These are phyloP conservation scores for Drosophila hawaiiensis DNA, from an alignment of 2,888 invertebrate genomes.

Conservation along the genomic window DNA sequence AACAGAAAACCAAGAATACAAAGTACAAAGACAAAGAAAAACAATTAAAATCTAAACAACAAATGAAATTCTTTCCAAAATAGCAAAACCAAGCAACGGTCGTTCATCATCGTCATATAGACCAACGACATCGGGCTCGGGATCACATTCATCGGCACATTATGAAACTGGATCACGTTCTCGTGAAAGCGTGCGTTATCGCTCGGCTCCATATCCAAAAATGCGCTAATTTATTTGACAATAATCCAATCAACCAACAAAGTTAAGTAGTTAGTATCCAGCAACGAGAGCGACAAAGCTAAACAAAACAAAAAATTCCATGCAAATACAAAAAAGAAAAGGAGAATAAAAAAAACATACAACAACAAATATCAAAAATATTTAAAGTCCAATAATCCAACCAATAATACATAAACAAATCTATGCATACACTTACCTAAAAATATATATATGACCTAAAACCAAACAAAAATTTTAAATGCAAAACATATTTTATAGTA, in stretches of 20 bases:
- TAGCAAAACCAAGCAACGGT: conserved; percentile 85
- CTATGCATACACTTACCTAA: conserved; percentile 62
- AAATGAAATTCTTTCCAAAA: conserved; percentile 82
- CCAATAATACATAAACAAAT: conserved; percentile 60
- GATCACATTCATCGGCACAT: conserved; percentile 84
- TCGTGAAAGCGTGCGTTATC: conserved; percentile 85
- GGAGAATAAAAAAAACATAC: conserved; percentile 22
- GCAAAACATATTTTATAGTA: conserved; percentile 55
- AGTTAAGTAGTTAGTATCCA: conserved; percentile 56
- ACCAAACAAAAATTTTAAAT: conserved; percentile 52
- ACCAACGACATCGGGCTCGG: conserved; percentile 84
- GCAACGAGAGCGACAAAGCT: conserved; percentile 27
- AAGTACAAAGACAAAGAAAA: conserved; percentile 9
- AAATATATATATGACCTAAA: conserved; percentile 49
- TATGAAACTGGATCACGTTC: conserved; percentile 85
- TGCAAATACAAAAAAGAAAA: conserved; percentile 11
- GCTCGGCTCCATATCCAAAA: conserved; percentile 85
- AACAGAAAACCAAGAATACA: conserved; percentile 34
- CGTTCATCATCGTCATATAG: conserved; percentile 84
- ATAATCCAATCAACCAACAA: conserved; percentile 61
- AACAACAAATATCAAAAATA: conserved; percentile 49
- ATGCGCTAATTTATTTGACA: conserved; percentile 78
- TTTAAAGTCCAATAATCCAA: conserved; percentile 71
- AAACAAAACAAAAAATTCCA: conserved; percentile 40
- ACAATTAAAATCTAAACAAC: conserved; percentile 67